A percentile compares a stretch with the other conserved stretches of the same genome.
These are phyloP conservation scores for Xerus inauris DNA, from an alignment of 2,113 vertebrate genomes.

Conservation along the genomic window DNA sequence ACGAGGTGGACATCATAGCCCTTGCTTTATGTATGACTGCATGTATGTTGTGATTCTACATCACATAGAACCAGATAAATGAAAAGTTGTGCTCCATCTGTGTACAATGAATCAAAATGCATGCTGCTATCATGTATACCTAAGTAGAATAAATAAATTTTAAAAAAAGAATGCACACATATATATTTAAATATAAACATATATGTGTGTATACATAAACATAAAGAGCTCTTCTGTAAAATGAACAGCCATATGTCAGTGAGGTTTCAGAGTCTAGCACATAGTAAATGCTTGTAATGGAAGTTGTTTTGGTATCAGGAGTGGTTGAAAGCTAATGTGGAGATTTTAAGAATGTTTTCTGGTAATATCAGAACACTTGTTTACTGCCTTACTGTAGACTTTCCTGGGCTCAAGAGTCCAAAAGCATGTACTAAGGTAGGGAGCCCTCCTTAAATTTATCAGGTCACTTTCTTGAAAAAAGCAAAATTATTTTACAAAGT, in stretches of 20 bases:
- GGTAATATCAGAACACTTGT: not conserved
- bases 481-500: not conserved
- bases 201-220: not conserved
- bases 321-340: not conserved
- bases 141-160: too few species aligned
- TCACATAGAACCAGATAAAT: too few species aligned
- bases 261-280: not conserved
- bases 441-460: not conserved
- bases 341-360: not conserved
- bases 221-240: not conserved
- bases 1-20: too few species aligned
- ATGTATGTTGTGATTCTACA: too few species aligned
- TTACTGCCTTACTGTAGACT: not conserved
- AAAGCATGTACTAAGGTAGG: not conserved
- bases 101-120: too few species aligned
- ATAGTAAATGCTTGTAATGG: not conserved
- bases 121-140: too few species aligned
- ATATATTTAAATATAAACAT: not conserved
- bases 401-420: not conserved
- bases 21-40: too few species aligned
- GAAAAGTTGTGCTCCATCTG: too few species aligned
- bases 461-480: conserved; percentile 27
- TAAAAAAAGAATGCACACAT: not conserved
- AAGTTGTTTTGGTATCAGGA: not conserved
- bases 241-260: not conserved